These are phyloP conservation scores for Toxotes jaculatrix DNA, from an alignment of 2,113 vertebrate species.

Conservation along the genomic window DNA sequence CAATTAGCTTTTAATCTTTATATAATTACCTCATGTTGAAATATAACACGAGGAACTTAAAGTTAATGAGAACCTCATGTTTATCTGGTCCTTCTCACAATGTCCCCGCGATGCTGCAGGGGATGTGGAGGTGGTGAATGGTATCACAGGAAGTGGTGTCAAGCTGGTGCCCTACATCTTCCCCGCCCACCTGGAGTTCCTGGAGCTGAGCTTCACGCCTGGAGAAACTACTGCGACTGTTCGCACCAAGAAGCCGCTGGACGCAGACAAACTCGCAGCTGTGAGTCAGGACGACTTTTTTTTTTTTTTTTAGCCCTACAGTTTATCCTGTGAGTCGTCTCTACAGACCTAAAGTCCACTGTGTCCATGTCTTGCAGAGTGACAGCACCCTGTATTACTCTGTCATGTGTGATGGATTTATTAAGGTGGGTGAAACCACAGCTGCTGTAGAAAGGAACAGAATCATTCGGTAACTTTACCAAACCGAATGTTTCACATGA, in stretches of 20 bases:
- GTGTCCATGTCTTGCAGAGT: slow-evolving; percentile 58
- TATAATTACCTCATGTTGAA: too few species aligned
- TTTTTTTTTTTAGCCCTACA: too few species aligned
- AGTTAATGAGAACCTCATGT: not conserved
- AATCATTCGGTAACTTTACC: not conserved
- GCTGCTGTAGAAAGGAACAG: not conserved
- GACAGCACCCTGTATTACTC: slow-evolving; percentile 61
- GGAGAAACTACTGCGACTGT: slow-evolving; percentile 52
- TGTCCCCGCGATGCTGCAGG: slow-evolving; percentile 60
- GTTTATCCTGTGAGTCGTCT: not conserved
- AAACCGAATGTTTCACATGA: not conserved
- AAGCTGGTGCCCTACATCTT: not conserved
- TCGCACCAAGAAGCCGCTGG: slow-evolving; percentile 67
- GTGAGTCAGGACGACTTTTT: slow-evolving; percentile 24
- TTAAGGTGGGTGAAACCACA: slow-evolving; percentile 57
- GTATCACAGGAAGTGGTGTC: slow-evolving; percentile 32
- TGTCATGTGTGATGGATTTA: slow-evolving; percentile 27
- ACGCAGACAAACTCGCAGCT: slow-evolving; percentile 38
- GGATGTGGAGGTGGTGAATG: slow-evolving; percentile 65
- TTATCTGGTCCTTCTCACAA: not conserved
- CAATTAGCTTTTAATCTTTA: too few species aligned
- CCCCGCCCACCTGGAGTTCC: not conserved
- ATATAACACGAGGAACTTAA: too few species aligned
- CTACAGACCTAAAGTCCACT: not conserved
- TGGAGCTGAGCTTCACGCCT: slow-evolving; percentile 52